phyloP scores from a whole-genome alignment of 2,888 invertebrate species.

The Lycia hirtaria region DNA sequence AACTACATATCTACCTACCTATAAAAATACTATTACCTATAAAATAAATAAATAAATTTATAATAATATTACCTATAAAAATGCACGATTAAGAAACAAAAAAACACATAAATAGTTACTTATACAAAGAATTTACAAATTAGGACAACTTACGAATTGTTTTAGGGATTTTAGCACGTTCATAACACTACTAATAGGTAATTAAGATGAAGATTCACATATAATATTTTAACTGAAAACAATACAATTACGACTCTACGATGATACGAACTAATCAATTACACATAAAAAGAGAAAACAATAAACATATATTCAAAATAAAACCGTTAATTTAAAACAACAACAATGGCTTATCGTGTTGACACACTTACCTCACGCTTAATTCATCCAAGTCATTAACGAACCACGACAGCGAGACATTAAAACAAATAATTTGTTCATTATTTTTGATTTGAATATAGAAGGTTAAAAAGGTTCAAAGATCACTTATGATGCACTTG shows the following conservation, averaged over 20 bases:
- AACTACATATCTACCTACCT: too few species aligned
- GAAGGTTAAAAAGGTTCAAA: slow-evolving; percentile 21
- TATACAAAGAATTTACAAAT: too few species aligned
- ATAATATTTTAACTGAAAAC: neutral
- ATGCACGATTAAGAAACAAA: too few species aligned
- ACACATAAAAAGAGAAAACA: slow-evolving; percentile 3
- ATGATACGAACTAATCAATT: neutral
- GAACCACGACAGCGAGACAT: slow-evolving; percentile 48
- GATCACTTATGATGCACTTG: slow-evolving; percentile 66
- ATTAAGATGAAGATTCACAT: neutral
- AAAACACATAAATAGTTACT: too few species aligned
- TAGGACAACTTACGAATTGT: too few species aligned
- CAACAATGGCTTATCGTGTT: slow-evolving; percentile 37
- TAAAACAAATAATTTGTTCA: slow-evolving; percentile 48
- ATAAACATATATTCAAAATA: slow-evolving; percentile 25
- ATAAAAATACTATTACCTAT: too few species aligned
- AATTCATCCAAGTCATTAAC: slow-evolving; percentile 55
- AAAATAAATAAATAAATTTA: too few species aligned
- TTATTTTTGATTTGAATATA: slow-evolving; percentile 21
- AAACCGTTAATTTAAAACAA: slow-evolving; percentile 34
- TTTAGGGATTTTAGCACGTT: too few species aligned
- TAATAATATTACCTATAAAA: too few species aligned
- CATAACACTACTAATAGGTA: too few species aligned
- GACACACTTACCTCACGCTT: slow-evolving; percentile 51
- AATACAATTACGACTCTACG: neutral